Base-by-base conservation (phyloP, 2,888 invertebrate species). In the Campaea margaritaria region DNA sequence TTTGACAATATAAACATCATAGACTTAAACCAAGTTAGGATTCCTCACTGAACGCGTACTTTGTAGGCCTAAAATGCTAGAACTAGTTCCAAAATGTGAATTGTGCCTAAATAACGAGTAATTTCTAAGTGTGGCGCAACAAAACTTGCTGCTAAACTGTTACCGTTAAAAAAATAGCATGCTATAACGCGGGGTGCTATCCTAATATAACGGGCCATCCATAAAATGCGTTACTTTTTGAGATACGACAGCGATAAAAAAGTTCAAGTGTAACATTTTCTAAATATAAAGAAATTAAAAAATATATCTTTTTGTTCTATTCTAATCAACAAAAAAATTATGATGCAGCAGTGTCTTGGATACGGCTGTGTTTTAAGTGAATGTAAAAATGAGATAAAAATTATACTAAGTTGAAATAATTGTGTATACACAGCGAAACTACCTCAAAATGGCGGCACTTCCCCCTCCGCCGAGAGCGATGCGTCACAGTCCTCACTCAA, bases 11-110 rank as follows among this genome's bases (percentile, higher is more conserved):
- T n/a, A n/a, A n/a, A n/a, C n/a, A n/a, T n/a, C n/a, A n/a, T n/a
- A n/a, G n/a, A n/a, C n/a, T n/a, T n/a, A n/a, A n/a, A 34, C 10
- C n/a, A 36, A 36, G n/a, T 39, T 4, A 7, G 13, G 14, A 39
- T 13, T 62, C 76, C 79, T 80, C 77, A 76, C 78, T 81, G 78
- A 74, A 78, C 64, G 51, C 70, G 68, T 74, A 65, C 49, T 78
- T 86, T 86, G 79, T 87, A 86, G 81, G 71, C 76, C 66, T 89
- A 90, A 87, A 82, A 83, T 81, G 90, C 91, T 91, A 91, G 91
- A 81, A 74, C 67, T 90, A 89, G 87, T 81, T 81, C 80, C 79
- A 72, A 55, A 28, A 88, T 81, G 84, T 88, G 87, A 90, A 87
- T 87, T 82, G 91, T 92, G 91, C 91, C 91, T 92, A 85, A 85